These are phyloP conservation scores for Muscicapa adusta DNA, from an alignment of 2,113 vertebrate genomes.

Conservation along the genomic window DNA sequence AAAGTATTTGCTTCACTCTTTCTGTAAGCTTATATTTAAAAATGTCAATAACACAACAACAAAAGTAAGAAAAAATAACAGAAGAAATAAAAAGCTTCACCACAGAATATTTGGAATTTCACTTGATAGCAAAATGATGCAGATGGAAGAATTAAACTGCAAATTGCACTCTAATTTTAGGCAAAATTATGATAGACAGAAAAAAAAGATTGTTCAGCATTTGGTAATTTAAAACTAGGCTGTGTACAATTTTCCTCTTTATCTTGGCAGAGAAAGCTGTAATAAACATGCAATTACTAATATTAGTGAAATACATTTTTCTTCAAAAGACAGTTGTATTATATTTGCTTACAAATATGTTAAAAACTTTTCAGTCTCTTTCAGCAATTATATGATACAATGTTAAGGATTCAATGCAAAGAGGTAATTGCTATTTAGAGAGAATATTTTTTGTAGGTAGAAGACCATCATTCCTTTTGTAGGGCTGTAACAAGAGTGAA, in stretches of 20 bases:
- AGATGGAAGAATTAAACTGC: not conserved
- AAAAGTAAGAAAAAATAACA: not conserved
- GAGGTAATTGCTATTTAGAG: constrained; percentile 29
- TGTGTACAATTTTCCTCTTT: constrained; percentile 38
- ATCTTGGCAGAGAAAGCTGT: constrained; percentile 17
- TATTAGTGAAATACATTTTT: constrained; percentile 13
- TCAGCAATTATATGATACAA: constrained; percentile 1
- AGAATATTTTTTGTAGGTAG: constrained; percentile 11
- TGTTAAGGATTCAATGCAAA: constrained; percentile 40
- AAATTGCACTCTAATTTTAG: constrained; percentile 8
- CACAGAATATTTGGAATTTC: not conserved
- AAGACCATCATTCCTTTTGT: not conserved
- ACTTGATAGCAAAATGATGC: not conserved
- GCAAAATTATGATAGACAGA: constrained; percentile 31
- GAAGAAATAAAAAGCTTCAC: not conserved
- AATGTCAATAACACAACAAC: not conserved
- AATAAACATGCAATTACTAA: constrained; percentile 53
- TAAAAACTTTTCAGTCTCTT: constrained; percentile 8
- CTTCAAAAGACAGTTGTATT: not conserved
- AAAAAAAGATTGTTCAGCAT: constrained; percentile 13
- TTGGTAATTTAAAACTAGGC: constrained; percentile 42
- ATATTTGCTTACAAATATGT: constrained; percentile 32
- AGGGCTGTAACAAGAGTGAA: constrained; percentile 1
- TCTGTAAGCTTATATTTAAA: not conserved
- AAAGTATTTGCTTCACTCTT: not conserved